Base-by-base conservation (phyloP, 2,113 vertebrate species). In the Cyrtonyx montezumae region DNA sequence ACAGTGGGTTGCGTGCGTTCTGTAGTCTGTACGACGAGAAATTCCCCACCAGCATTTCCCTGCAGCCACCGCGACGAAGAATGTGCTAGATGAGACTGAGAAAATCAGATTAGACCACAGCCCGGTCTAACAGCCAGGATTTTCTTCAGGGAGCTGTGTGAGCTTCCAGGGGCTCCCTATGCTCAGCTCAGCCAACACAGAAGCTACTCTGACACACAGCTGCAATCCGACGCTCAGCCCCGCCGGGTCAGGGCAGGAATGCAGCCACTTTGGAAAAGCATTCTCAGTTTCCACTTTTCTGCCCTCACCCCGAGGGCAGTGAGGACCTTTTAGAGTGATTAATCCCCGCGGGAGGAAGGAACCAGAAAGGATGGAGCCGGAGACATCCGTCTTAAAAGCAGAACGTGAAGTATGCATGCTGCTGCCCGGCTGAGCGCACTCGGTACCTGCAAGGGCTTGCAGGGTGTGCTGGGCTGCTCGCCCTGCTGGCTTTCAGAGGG, bases 161-260 rank as follows among this genome's bases (percentile, higher is more conserved):
- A 68, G 18, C 36, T 68, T 89, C 75, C 68, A 82, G 73, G 48
- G 25, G 25, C 66, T 78, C 46, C 51, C 76, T 90, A 25, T 7
- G 49, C 70, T 91, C 11, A 0, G 46, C 51, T 89, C 75, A 80
- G 76, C 65, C 79, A 48, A 75, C 49, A 34, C 34, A 53, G 69
- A 83, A 84, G 76, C 65, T 63, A 70, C 91, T 77, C 84, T 48
- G 62, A 80, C 56, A 65, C 36, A 68, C 46, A 0, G 34, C 25
- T 94, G 94, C 94, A 96, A 95, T 36, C 53, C 82, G 89, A 96
- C 25, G 78, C 91, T 93, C 59, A 66, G 53, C 68, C n/a, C 76
- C 17, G 2, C 62, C 0, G 1, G 95, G 91, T 87, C 96, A 93
- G 76, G 81, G 75, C 49, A 95, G 79, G 91, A 95, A 95, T 86